Percentiles rank a stretch among this genome's conserved stretches.
Conservation (phyloP, 2,797 vertebrate genomes). For the Mastacembelus armatus region DNA sequence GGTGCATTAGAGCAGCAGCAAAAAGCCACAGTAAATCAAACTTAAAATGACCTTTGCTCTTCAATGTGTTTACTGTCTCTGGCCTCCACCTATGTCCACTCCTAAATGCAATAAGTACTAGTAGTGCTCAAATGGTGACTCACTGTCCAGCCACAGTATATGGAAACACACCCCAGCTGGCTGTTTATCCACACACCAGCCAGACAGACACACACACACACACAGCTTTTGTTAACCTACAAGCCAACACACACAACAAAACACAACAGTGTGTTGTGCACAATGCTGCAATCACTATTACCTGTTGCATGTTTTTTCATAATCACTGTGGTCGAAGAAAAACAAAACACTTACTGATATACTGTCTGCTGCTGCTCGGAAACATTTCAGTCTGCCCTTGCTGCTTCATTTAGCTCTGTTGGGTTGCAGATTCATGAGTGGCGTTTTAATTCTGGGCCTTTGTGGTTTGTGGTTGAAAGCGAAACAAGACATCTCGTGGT, state of each 20-base stretch:
- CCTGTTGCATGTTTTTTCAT: background rate
- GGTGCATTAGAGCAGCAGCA: background rate
- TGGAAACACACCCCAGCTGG: conserved; percentile 30
- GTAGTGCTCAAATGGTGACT: conserved; percentile 19
- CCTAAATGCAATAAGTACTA: conserved; percentile 37
- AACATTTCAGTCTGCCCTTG: background rate
- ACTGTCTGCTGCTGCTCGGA: no score
- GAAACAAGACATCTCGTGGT: conserved; percentile 27
- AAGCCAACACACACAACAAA: no score
- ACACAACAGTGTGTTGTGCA: conserved; percentile 10
- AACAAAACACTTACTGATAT: no score
- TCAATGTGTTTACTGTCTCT: conserved; percentile 32
- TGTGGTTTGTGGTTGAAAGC: conserved; percentile 48
- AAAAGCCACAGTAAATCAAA: no score
- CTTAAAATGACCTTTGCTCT: no score
- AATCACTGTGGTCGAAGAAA: background rate
- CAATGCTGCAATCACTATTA: background rate
- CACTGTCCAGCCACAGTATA: conserved; percentile 19
- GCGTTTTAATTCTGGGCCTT: background rate
- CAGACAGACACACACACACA: conserved; percentile 26
- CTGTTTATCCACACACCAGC: conserved; percentile 5
- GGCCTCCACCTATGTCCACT: conserved; percentile 36
- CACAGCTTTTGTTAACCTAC: conserved; percentile 17
- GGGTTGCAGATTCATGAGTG: background rate
- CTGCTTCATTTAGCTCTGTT: background rate